Conservation (phyloP, 2,113 vertebrate species). For the Vireo altiloquus region DNA sequence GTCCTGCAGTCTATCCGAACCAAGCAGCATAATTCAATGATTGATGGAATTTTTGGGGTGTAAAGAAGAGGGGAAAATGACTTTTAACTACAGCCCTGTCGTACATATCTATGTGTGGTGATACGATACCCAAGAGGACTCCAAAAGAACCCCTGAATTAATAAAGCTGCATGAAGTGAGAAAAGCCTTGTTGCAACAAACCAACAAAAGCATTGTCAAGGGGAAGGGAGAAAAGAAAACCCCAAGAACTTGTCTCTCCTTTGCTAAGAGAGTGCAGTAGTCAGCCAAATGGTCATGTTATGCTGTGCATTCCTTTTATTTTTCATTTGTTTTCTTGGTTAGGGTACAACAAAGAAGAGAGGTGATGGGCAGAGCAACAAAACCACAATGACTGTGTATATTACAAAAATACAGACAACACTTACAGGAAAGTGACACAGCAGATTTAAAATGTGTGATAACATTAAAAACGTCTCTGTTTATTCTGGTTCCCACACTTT, state of each 20-base stretch:
- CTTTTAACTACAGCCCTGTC: neutral
- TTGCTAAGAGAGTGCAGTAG: neutral
- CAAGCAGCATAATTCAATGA: neutral
- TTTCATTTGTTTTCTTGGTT: conserved; percentile 57
- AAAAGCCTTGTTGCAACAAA: neutral
- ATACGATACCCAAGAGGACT: neutral
- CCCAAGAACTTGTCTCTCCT: neutral
- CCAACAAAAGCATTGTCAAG: neutral
- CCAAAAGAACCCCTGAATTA: neutral
- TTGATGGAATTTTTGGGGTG: neutral
- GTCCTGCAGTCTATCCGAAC: neutral
- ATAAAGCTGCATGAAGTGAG: neutral
- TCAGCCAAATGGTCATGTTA: conserved; percentile 9
- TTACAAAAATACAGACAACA: neutral
- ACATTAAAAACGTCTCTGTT: conserved; percentile 76
- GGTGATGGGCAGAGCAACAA: conserved; percentile 42
- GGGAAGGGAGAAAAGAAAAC: neutral
- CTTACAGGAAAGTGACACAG: conserved; percentile 69
- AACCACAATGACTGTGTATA: conserved; percentile 40
- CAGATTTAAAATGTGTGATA: conserved; percentile 27
- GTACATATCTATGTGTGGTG: neutral
- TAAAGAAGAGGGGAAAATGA: neutral
- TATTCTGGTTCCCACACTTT: conserved; percentile 69
- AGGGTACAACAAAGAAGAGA: neutral
- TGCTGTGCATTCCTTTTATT: conserved; percentile 33